These are phyloP conservation scores for Limnephilus marmoratus DNA, from an alignment of 2,888 invertebrate genomes.

Conservation along the genomic window DNA sequence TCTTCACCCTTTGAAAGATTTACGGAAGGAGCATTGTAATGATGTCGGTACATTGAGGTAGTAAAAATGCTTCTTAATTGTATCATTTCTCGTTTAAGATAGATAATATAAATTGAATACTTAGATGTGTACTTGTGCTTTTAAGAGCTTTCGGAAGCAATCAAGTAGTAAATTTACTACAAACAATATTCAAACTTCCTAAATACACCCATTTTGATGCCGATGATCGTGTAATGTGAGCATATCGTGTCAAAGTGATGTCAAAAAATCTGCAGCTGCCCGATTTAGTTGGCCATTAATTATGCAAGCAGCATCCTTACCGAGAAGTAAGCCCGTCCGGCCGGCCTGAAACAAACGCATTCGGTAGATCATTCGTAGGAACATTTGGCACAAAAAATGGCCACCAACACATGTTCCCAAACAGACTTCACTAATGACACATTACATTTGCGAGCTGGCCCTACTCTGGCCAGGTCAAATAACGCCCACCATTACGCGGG, in stretches of 20 bases:
- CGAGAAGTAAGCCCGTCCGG: constrained; percentile 26
- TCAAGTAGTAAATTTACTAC: background rate
- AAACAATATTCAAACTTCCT: background rate
- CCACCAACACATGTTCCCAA: constrained; percentile 12
- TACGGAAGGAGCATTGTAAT: background rate
- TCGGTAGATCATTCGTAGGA: constrained; percentile 5
- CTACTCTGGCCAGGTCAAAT: constrained; percentile 17
- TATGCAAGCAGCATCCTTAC: constrained; percentile 39
- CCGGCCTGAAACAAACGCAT: constrained; percentile 33
- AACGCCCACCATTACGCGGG: constrained; percentile 38
- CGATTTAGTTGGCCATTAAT: constrained; percentile 41
- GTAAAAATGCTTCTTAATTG: background rate
- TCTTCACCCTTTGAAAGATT: background rate
- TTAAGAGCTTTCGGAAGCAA: background rate
- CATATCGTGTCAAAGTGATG: background rate
- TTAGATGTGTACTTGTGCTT: background rate
- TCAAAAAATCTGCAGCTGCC: constrained; percentile 34
- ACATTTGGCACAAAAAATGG: constrained; percentile 33
- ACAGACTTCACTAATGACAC: constrained; percentile 50
- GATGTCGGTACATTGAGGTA: background rate
- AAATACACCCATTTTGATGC: background rate
- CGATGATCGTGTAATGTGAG: background rate
- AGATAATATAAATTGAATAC: background rate
- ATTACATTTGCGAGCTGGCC: constrained; percentile 44
- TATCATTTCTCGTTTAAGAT: background rate